Evolutionary conservation across 1,140 invertebrate genomes (phyloP).

Genomic region (Pseudomyrmex gracilis): DNA sequence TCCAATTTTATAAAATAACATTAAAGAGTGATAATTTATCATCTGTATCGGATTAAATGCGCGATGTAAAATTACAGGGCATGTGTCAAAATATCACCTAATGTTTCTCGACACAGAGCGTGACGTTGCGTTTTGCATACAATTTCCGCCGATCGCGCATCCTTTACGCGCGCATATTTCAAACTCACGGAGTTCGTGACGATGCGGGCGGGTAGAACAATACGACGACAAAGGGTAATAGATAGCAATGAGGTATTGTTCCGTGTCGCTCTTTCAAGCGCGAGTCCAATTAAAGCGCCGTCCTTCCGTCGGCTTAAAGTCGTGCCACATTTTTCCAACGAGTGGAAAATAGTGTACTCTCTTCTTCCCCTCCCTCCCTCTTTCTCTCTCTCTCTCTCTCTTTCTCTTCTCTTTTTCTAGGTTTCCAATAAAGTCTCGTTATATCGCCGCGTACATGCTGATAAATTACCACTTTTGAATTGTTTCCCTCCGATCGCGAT

Average conservation of each 20-base stretch:
- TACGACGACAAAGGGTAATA: slow-evolving; percentile 50
- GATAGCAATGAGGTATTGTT: slow-evolving; percentile 61
- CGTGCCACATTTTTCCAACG: slow-evolving; percentile 25
- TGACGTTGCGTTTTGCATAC: slow-evolving; percentile 7
- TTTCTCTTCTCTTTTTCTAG: background rate
- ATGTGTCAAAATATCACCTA: background rate
- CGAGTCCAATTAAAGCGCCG: slow-evolving; percentile 58
- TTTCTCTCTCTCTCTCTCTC: no score
- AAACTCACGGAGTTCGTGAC: background rate
- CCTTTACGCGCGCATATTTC: slow-evolving; percentile 24
- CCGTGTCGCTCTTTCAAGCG: slow-evolving; percentile 43
- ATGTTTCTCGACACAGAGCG: background rate
- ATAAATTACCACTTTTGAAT: slow-evolving; percentile 39
- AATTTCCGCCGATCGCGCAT: slow-evolving; percentile 24
- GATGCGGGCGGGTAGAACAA: slow-evolving; percentile 26
- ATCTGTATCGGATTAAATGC: background rate
- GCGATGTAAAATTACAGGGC: background rate
- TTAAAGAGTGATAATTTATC: no score
- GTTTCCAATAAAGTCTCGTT: slow-evolving; percentile 55
- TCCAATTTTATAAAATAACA: background rate
- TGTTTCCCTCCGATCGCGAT: slow-evolving; percentile 18
- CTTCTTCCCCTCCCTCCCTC: no score
- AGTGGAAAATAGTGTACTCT: background rate
- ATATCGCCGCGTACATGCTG: slow-evolving; percentile 16
- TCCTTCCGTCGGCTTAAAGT: slow-evolving; percentile 49